Evolutionary conservation across 2,113 vertebrate species (phyloP).

Genomic region (Entosphenus tridentatus): DNA sequence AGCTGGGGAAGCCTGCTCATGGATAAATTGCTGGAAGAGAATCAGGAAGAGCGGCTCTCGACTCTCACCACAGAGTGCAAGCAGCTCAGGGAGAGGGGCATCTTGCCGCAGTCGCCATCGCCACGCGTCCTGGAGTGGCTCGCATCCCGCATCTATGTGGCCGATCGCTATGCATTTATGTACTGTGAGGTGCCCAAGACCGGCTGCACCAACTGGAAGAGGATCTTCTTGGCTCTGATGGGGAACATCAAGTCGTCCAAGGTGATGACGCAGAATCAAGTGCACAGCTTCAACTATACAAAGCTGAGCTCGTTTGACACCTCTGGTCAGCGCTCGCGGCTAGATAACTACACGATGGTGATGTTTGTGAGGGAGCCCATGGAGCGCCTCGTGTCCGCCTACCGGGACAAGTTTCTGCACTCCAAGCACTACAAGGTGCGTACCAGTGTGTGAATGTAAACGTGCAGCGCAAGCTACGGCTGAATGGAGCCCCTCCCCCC

Average conservation of each 20-base stretch:
- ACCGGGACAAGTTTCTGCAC: constrained; percentile 42
- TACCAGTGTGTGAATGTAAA: no score
- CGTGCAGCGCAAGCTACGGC: no score
- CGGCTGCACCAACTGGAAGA: constrained; percentile 36
- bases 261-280: background rate
- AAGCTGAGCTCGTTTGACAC: background rate
- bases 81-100: no score
- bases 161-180: constrained; percentile 31
- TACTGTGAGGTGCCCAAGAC: constrained; percentile 37
- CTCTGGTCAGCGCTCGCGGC: constrained; percentile 11
- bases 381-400: constrained; percentile 42
- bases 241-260: constrained; percentile 14
- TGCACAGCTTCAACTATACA: no score
- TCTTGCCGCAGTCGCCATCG: no score
- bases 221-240: constrained; percentile 27
- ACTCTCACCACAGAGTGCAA: no score
- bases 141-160: constrained; percentile 31
- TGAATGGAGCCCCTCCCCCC: no score
- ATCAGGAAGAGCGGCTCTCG: no score
- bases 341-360: constrained; percentile 28
- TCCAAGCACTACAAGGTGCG: constrained; percentile 23
- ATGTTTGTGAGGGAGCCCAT: constrained; percentile 38
- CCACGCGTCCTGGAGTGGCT: constrained; percentile 7
- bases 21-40: no score
- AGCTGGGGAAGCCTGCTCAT: no score